Evolutionary conservation across 2,888 invertebrate species (phyloP).

Genomic region (Xestobium rufovillosum): DNA sequence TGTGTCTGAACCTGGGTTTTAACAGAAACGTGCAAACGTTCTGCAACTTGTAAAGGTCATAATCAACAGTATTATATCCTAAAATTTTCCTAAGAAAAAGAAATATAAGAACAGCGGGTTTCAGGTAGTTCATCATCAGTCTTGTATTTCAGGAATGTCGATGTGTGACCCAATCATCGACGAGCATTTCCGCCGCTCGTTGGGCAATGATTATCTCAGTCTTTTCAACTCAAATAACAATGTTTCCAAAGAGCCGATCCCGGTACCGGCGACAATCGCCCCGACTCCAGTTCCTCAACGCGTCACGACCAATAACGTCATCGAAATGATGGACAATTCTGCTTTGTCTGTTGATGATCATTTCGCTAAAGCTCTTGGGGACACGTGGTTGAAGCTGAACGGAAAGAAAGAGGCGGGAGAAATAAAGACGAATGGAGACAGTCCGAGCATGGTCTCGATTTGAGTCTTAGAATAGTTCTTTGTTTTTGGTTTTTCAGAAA

Average conservation of each 20-base stretch:
- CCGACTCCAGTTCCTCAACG: slow-evolving; percentile 19
- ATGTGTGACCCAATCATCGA: slow-evolving; percentile 89
- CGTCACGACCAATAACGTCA: slow-evolving; percentile 32
- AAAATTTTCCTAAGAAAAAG: too few relatives aligned
- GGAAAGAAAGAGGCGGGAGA: slow-evolving; percentile 53
- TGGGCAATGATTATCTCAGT: slow-evolving; percentile 73
- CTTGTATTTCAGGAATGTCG: slow-evolving; percentile 60
- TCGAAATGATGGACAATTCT: slow-evolving; percentile 52
- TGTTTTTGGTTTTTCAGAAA: too few relatives aligned
- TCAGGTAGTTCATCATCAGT: too few relatives aligned
- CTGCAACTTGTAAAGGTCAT: not conserved
- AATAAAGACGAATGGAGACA: slow-evolving; percentile 39
- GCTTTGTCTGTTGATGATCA: slow-evolving; percentile 78
- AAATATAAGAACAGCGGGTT: too few relatives aligned
- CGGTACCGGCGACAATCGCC: slow-evolving; percentile 19
- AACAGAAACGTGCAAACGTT: too few relatives aligned
- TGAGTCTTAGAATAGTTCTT: slow-evolving; percentile 17
- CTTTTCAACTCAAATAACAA: slow-evolving; percentile 54
- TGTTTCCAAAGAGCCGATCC: slow-evolving; percentile 32
- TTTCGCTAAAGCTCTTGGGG: slow-evolving; percentile 82
- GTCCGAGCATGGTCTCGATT: slow-evolving; percentile 35
- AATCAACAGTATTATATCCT: too few relatives aligned
- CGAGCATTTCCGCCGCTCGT: slow-evolving; percentile 88
- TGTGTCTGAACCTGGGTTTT: too few relatives aligned
- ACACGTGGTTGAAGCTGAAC: slow-evolving; percentile 73